These are phyloP conservation scores for Dicroscelio sp. DNA, from an alignment of 2,888 invertebrate genomes.

Conservation along the genomic window DNA sequence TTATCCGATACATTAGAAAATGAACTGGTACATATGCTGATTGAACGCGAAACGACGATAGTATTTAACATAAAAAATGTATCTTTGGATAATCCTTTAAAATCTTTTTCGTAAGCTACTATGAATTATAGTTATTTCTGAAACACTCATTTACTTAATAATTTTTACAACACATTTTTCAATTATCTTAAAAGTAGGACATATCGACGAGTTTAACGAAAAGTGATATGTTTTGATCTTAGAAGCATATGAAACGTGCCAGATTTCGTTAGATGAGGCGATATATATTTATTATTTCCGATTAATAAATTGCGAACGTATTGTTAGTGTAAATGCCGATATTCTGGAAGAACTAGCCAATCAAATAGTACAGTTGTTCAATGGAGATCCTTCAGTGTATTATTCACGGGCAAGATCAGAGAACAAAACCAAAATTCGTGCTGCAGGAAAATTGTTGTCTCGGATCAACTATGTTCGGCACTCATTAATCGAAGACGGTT, in stretches of 20 bases:
- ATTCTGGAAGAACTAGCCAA: not conserved
- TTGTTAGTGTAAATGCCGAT: not conserved
- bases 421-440: not conserved
- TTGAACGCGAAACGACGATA: slow-evolving; percentile 20
- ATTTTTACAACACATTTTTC: too few relatives aligned
- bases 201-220: too few relatives aligned
- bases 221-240: too few relatives aligned
- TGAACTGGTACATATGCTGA: slow-evolving; percentile 1
- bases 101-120: slow-evolving; percentile 23
- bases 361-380: not conserved
- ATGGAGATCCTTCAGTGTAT: not conserved
- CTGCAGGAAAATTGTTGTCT: not conserved
- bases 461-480: slow-evolving; percentile 1
- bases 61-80: not conserved
- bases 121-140: not conserved
- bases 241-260: too few relatives aligned
- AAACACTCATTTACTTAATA: not conserved
- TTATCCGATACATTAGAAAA: slow-evolving; percentile 1
- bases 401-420: not conserved
- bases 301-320: too few relatives aligned
- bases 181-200: too few relatives aligned
- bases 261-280: too few relatives aligned
- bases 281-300: too few relatives aligned
- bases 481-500: not conserved
- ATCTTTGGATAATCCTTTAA: slow-evolving; percentile 21